phyloP scores from a whole-genome alignment of 2,797 vertebrate species.

The Tolypeutes matacus region DNA sequence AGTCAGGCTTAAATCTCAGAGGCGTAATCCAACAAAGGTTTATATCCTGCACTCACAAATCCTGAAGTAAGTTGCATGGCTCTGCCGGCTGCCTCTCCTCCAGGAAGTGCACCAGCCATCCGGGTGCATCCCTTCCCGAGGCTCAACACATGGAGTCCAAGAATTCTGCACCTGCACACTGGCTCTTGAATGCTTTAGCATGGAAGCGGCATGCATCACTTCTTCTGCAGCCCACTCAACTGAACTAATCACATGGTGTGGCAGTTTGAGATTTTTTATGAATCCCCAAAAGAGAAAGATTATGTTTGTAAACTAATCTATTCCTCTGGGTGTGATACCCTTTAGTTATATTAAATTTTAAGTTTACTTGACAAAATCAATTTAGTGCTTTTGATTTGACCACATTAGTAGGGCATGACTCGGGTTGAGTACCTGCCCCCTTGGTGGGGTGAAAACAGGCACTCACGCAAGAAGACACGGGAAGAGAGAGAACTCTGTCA shows the following conservation, averaged over 20 bases:
- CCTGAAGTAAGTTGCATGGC: background rate
- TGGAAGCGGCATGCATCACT: background rate
- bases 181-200: background rate
- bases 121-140: background rate
- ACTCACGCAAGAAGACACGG: too few species aligned
- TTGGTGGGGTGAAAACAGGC: too few species aligned
- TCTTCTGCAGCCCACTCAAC: background rate
- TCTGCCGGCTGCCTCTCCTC: background rate
- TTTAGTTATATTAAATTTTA: too few species aligned
- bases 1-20: constrained; percentile 27
- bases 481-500: too few species aligned
- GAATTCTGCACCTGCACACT: background rate
- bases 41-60: constrained; percentile 6
- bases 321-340: too few species aligned
- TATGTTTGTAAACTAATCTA: too few species aligned
- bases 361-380: too few species aligned
- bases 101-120: background rate
- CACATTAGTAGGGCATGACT: too few species aligned
- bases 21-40: constrained; percentile 37
- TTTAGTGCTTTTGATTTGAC: too few species aligned
- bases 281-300: too few species aligned
- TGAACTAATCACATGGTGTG: background rate
- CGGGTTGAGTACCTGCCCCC: too few species aligned
- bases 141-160: background rate
- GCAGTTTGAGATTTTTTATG: too few species aligned